phyloP scores from a whole-genome alignment of 1,140 invertebrate genomes.

The Diabrotica undecimpunctata region DNA sequence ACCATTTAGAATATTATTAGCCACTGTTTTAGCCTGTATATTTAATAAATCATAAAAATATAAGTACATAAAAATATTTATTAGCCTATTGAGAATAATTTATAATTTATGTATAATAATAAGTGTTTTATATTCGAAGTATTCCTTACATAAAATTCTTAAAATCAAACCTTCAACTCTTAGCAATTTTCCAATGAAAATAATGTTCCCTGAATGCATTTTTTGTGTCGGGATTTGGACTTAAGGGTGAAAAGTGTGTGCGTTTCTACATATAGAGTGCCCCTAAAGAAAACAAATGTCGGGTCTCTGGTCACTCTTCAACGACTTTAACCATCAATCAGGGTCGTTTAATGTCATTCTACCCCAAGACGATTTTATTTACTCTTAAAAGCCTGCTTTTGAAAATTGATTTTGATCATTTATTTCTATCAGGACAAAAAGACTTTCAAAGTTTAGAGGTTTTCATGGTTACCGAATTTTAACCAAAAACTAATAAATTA shows the following conservation, averaged over 20 bases:
- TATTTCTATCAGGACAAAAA: not conserved
- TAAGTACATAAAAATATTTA: no score
- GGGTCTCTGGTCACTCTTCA: slow-evolving; percentile 9
- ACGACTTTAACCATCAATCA: slow-evolving; percentile 10
- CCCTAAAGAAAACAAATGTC: slow-evolving; percentile 13
- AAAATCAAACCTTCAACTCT: no score
- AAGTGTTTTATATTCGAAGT: no score
- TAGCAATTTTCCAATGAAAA: not conserved
- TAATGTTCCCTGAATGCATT: slow-evolving; percentile 8
- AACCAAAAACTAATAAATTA: no score
- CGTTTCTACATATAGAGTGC: slow-evolving; percentile 14
- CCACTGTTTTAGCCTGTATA: no score
- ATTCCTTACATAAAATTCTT: no score
- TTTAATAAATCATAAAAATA: no score
- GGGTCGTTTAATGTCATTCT: slow-evolving; percentile 10
- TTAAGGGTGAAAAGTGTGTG: not conserved
- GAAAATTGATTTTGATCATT: slow-evolving; percentile 4
- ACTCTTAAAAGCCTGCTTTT: slow-evolving; percentile 2
- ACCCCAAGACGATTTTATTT: slow-evolving; percentile 5
- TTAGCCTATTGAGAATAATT: no score
- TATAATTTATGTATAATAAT: no score
- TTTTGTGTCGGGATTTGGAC: slow-evolving; percentile 9
- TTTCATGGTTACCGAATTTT: no score
- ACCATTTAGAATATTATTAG: no score
- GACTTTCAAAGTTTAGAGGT: no score